A percentile compares a stretch with the other conserved stretches of the same genome.
Conservation (phyloP, 2,888 invertebrate genomes). For the Serripes groenlandicus region DNA sequence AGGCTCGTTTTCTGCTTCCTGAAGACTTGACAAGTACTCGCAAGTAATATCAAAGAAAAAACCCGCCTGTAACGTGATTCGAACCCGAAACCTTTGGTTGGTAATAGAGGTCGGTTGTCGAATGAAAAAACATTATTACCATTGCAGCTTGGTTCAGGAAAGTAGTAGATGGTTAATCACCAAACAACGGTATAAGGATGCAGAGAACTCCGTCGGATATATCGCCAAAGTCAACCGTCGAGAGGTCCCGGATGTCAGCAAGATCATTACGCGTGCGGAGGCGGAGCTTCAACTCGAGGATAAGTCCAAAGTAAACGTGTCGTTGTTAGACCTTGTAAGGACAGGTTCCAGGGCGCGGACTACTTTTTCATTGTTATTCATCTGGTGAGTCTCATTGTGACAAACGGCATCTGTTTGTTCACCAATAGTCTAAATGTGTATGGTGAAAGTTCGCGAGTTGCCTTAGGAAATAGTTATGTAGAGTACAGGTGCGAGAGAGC, state of each 20-base stretch:
- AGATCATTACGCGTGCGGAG: constrained; percentile 16
- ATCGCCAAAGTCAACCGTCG: constrained; percentile 62
- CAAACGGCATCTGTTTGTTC: not conserved
- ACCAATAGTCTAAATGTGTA: too few species aligned
- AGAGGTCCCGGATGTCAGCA: constrained; percentile 41
- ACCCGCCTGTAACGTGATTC: too few species aligned
- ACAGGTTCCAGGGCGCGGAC: constrained; percentile 30
- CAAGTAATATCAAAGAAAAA: too few species aligned
- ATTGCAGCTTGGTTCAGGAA: constrained; percentile 59
- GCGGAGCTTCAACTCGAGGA: constrained; percentile 25
- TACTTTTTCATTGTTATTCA: constrained; percentile 43
- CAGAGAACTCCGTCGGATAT: constrained; percentile 45
- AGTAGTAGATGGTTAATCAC: constrained; percentile 68
- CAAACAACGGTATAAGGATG: constrained; percentile 54
- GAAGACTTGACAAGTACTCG: not conserved
- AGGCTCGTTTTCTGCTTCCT: not conserved
- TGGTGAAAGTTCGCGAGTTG: too few species aligned
- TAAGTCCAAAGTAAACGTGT: constrained; percentile 18
- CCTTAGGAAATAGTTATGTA: too few species aligned
- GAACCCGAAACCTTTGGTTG: too few species aligned
- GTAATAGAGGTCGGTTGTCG: not conserved
- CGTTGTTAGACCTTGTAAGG: constrained; percentile 46
- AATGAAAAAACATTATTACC: too few species aligned
- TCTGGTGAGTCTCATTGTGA: constrained; percentile 27
- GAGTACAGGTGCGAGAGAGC: too few species aligned